A percentile compares a stretch with the other conserved stretches of the same genome.
phyloP scores from a whole-genome alignment of 2,797 vertebrate genomes.

The Hypotaenidia okinawae region DNA sequence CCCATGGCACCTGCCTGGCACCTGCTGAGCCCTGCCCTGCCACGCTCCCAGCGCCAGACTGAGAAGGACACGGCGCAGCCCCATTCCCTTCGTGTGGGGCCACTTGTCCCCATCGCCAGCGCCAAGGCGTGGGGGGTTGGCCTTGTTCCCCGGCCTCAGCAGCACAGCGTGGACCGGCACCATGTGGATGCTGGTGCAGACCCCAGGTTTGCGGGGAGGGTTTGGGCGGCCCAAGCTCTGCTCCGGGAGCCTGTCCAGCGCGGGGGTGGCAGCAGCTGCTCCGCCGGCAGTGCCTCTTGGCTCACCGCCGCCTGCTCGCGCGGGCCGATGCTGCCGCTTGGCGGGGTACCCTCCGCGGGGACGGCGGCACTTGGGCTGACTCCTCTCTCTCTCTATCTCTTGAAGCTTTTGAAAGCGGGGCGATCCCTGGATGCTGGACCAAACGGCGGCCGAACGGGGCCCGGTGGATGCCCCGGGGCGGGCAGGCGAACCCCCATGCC shows the following conservation, averaged over 20 bases:
- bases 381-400: background rate
- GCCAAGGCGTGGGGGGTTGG: background rate
- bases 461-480: background rate
- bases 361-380: background rate
- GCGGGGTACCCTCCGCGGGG: background rate
- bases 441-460: conserved; percentile 15
- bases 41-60: fast-evolving
- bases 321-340: background rate
- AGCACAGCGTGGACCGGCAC: fast-evolving
- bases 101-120: background rate
- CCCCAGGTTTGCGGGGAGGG: background rate
- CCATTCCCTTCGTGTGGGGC: fast-evolving
- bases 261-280: conserved; percentile 41
- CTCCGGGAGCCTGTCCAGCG: background rate
- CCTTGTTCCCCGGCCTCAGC: background rate
- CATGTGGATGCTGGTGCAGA: background rate
- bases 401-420: conserved; percentile 75
- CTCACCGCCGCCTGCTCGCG: fast-evolving
- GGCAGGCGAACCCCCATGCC: background rate
- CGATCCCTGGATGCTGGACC: conserved; percentile 69
- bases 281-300: background rate
- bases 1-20: fast-evolving
- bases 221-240: background rate
- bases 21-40: background rate
- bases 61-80: fast-evolving